Evolutionary conservation across 2,888 invertebrate species (phyloP), one percentile per base, ranked within the genome.

Genomic region (Latrodectus hesperus): DNA sequence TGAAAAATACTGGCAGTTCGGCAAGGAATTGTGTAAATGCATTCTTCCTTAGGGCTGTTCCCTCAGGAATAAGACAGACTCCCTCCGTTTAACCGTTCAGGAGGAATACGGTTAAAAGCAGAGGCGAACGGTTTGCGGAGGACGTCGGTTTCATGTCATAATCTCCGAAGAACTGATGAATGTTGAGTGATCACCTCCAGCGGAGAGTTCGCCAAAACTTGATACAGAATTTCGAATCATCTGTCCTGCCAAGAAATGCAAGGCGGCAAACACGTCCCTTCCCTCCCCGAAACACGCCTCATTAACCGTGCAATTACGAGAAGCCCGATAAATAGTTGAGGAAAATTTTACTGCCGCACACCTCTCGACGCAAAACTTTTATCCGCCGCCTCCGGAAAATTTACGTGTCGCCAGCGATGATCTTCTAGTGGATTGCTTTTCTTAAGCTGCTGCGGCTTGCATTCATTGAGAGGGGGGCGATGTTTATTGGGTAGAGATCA

Each of bases 271-370:
- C 73, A 71, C 55, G 74, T 80, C 38, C 49, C 51, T 49, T 38
- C 16, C 79, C 80, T 38, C 38, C 60, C 76, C 53, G 64, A 71
- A 10, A 53, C 71, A 86, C 75, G 77, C 77, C 86, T 81, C 86
- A 87, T 87, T 87, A 87, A 76, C 53, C 68, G 14, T 49, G 86
- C 86, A 87, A 87, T 87, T 87, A 87, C 86, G 60, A 81, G 77
- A 77, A 73, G 86, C 78, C 86, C 86, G 86, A 87, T 87, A 87
- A 87, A 87, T 77, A 87, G 76, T 81, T 55, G 55, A 76, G 76
- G 60, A 60, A 87, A 87, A 87, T 87, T 87, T 87, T 87, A 87
- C 86, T 77, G 73, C 81, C 72, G 38, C 64, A 68, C 85, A 70
- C 73, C 60, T 75, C 38, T 52, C 80, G 60, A 72, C 49, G 53